Percentiles rank a stretch among this genome's conserved stretches.
Evolutionary conservation across 2,113 vertebrate genomes (phyloP).

Genomic region (Protomyctophum bolini): DNA sequence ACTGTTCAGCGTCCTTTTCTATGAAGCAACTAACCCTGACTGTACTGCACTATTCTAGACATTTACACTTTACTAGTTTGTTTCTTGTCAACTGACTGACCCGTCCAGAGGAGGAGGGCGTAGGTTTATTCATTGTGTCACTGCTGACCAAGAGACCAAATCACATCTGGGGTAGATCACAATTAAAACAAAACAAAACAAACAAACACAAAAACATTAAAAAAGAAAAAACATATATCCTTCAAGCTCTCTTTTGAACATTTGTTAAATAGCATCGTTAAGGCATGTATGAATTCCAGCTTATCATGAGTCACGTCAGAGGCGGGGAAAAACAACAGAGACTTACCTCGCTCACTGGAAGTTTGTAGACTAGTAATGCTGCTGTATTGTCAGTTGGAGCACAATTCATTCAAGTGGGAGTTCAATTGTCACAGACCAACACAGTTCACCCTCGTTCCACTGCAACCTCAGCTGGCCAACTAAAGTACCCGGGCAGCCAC

Average conservation of each 20-base stretch:
- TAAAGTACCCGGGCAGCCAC: conserved; percentile 62
- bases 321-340: conserved; percentile 38
- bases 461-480: conserved; percentile 67
- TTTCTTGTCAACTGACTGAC: background rate
- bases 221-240: background rate
- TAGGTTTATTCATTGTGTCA: background rate
- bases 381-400: conserved; percentile 39
- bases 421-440: conserved; percentile 33
- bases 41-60: too few relatives aligned
- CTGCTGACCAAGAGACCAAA: background rate
- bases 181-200: background rate
- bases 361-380: conserved; percentile 53
- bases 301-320: conserved; percentile 28
- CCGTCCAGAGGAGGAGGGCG: background rate
- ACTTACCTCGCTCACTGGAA: conserved; percentile 69
- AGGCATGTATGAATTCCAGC: conserved; percentile 22
- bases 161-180: background rate
- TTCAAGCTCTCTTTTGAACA: background rate
- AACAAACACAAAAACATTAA: too few relatives aligned
- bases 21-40: too few relatives aligned
- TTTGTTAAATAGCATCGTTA: conserved; percentile 39
- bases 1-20: too few relatives aligned
- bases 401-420: conserved; percentile 41
- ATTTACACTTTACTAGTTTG: background rate
- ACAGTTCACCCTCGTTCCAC: conserved; percentile 55